Conservation (phyloP, 2,113 vertebrate species). For the Mastomys natalensis region DNA sequence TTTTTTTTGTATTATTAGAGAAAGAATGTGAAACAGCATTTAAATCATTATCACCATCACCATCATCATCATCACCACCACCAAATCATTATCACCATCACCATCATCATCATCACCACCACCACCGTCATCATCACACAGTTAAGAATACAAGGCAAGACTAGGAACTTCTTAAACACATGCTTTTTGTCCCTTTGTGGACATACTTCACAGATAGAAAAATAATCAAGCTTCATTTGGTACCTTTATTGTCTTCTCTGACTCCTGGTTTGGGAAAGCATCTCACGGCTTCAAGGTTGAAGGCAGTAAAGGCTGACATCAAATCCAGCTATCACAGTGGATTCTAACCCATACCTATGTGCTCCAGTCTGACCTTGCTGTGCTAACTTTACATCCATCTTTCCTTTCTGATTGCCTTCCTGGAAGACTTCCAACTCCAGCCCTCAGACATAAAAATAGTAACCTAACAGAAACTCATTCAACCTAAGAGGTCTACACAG, state of each 20-base stretch:
- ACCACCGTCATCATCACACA: no score
- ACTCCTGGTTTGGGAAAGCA: background rate
- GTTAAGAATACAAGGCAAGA: background rate
- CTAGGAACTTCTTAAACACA: background rate
- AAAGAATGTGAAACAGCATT: background rate
- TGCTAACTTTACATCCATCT: background rate
- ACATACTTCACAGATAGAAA: background rate
- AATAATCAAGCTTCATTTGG: background rate
- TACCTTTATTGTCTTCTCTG: background rate
- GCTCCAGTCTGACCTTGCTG: background rate
- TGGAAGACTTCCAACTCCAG: background rate
- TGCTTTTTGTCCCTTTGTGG: background rate
- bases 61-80: background rate
- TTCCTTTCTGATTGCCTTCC: slow-evolving; percentile 19
- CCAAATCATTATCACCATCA: background rate
- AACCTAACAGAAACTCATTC: background rate
- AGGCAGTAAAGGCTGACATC: background rate
- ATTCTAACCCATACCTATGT: background rate
- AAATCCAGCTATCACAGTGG: background rate
- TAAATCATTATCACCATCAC: background rate
- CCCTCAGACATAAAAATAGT: background rate
- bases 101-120: background rate
- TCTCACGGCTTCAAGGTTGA: background rate
- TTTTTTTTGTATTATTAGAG: background rate
- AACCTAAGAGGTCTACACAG: background rate